Percentiles rank a stretch among this genome's conserved stretches.
Conservation (phyloP, 2,113 vertebrate species). For the Electrona antarctica region DNA sequence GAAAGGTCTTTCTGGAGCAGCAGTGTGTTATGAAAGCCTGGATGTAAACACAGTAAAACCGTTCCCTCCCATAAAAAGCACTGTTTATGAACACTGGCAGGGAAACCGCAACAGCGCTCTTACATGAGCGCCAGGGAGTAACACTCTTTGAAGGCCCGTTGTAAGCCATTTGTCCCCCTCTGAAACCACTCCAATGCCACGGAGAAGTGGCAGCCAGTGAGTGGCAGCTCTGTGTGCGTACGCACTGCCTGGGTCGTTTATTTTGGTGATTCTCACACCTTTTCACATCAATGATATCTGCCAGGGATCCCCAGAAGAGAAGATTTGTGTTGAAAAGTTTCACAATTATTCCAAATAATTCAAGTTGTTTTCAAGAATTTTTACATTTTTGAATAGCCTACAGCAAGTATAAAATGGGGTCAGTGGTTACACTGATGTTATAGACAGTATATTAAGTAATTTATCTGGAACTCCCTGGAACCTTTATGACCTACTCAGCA, state of each 20-base stretch:
- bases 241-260: background rate
- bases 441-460: no score
- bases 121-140: slow-evolving; percentile 31
- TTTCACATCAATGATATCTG: no score
- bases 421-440: no score
- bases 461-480: no score
- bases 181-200: background rate
- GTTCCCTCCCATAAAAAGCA: slow-evolving; percentile 60
- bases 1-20: slow-evolving; percentile 42
- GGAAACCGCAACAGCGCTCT: slow-evolving; percentile 15
- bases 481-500: no score
- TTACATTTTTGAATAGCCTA: no score
- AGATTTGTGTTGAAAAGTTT: no score
- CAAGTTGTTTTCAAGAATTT: no score
- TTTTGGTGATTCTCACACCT: no score
- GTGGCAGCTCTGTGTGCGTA: background rate
- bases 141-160: slow-evolving; percentile 16
- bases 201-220: background rate
- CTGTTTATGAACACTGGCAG: slow-evolving; percentile 56
- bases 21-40: slow-evolving; percentile 35
- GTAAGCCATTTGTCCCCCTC: background rate
- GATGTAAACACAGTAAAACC: slow-evolving; percentile 50
- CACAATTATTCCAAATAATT: no score
- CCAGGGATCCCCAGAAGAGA: no score
- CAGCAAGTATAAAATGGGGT: no score